phyloP scores from a whole-genome alignment of 1,140 invertebrate genomes.

The Mya arenaria region DNA sequence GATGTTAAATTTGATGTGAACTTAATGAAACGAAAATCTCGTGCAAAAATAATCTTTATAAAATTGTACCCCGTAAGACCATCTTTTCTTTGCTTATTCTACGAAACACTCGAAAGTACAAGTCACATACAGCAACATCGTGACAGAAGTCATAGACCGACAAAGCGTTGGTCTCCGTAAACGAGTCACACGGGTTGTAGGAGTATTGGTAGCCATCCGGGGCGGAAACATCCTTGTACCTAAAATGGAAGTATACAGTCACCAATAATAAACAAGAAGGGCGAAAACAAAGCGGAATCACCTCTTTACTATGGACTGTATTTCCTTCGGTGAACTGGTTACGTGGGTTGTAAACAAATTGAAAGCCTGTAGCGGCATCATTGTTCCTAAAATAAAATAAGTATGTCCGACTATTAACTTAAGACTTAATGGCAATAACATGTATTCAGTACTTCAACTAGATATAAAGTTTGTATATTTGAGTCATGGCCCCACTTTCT shows the following conservation, averaged over 20 bases:
- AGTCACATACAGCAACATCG: slow-evolving; percentile 45
- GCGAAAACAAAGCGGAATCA: not conserved
- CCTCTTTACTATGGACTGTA: not conserved
- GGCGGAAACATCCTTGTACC: slow-evolving; percentile 32
- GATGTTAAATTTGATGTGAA: too few species aligned
- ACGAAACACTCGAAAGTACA: not conserved
- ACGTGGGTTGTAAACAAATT: not conserved
- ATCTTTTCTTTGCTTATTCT: too few species aligned
- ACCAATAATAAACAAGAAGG: not conserved
- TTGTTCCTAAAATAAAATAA: too few species aligned
- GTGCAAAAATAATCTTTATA: too few species aligned
- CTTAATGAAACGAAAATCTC: too few species aligned
- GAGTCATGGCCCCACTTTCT: too few species aligned
- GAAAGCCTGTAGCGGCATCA: too few species aligned
- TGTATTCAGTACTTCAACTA: too few species aligned
- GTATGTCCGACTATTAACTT: too few species aligned
- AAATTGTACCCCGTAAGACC: too few species aligned
- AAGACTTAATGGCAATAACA: too few species aligned
- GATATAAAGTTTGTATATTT: too few species aligned
- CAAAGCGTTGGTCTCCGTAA: slow-evolving; percentile 31
- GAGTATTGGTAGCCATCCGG: slow-evolving; percentile 40
- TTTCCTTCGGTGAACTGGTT: not conserved
- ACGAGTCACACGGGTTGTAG: slow-evolving; percentile 51
- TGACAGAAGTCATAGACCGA: slow-evolving; percentile 22
- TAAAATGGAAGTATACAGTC: not conserved